These are phyloP conservation scores for Scaptomyza flava DNA, from an alignment of 2,888 invertebrate species.

Conservation along the genomic window DNA sequence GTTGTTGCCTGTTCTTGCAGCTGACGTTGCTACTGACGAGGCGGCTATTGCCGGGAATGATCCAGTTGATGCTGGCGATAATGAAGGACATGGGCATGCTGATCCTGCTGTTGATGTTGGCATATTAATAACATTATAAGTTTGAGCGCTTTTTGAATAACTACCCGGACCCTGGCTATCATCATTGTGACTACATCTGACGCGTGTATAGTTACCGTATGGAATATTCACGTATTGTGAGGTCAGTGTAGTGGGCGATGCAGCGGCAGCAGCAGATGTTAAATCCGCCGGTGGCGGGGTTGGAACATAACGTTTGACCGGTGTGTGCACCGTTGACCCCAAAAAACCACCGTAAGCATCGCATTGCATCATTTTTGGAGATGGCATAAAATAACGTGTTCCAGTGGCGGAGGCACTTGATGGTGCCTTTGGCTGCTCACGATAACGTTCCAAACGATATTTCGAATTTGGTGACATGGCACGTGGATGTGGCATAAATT, in stretches of 20 bases:
- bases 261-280: slow-evolving; percentile 34
- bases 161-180: slow-evolving; percentile 29
- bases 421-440: slow-evolving; percentile 60
- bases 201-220: slow-evolving; percentile 73
- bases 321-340: slow-evolving; percentile 84
- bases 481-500: slow-evolving; percentile 41
- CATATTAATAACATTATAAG: slow-evolving; percentile 18
- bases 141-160: slow-evolving; percentile 48
- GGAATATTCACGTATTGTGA: slow-evolving; percentile 74
- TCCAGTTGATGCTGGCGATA: background rate
- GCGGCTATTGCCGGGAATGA: slow-evolving; percentile 10
- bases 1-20: background rate
- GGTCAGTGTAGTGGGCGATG: slow-evolving; percentile 22
- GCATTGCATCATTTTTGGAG: slow-evolving; percentile 71
- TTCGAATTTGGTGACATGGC: slow-evolving; percentile 83
- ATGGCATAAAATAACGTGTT: slow-evolving; percentile 52
- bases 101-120: slow-evolving; percentile 1
- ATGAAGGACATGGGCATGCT: slow-evolving; percentile 44
- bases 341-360: slow-evolving; percentile 81
- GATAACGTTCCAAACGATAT: slow-evolving; percentile 81
- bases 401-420: slow-evolving; percentile 18
- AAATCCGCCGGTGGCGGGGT: slow-evolving; percentile 83
- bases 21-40: background rate
- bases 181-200: slow-evolving; percentile 81
- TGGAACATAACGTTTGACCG: slow-evolving; percentile 84